phyloP scores from a whole-genome alignment of 2,797 vertebrate species.

The Hypotaenidia philippensis region DNA sequence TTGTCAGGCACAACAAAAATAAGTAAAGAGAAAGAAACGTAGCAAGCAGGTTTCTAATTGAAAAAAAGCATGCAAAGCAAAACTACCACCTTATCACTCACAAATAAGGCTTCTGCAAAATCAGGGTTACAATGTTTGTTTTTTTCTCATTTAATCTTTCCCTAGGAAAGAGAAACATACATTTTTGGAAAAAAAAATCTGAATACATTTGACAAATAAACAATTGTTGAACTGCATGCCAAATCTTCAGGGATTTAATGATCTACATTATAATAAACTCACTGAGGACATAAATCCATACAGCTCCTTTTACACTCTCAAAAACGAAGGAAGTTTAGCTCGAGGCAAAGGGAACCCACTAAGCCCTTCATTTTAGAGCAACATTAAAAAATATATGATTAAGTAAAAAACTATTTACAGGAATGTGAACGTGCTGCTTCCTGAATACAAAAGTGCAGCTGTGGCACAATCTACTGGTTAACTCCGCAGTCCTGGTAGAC shows the following conservation, averaged over 20 bases:
- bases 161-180: not conserved
- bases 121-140: not conserved
- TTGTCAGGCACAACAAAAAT: not conserved
- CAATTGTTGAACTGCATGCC: not conserved
- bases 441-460: not conserved
- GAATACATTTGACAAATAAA: not conserved
- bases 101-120: not conserved
- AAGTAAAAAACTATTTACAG: not conserved
- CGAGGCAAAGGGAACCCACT: constrained; percentile 31
- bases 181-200: not conserved
- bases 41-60: not conserved
- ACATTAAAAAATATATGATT: constrained; percentile 2
- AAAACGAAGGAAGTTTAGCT: constrained; percentile 25
- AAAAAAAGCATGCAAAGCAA: not conserved
- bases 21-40: not conserved
- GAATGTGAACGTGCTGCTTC: not conserved
- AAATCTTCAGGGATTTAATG: constrained; percentile 20
- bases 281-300: not conserved
- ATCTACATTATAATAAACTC: constrained; percentile 26
- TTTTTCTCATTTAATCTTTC: not conserved
- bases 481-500: not conserved
- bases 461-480: not conserved
- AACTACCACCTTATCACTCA: not conserved
- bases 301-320: not conserved
- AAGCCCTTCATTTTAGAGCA: constrained; percentile 5